Base-by-base conservation (phyloP, 2,797 vertebrate genomes). In the Enoplosus armatus region DNA sequence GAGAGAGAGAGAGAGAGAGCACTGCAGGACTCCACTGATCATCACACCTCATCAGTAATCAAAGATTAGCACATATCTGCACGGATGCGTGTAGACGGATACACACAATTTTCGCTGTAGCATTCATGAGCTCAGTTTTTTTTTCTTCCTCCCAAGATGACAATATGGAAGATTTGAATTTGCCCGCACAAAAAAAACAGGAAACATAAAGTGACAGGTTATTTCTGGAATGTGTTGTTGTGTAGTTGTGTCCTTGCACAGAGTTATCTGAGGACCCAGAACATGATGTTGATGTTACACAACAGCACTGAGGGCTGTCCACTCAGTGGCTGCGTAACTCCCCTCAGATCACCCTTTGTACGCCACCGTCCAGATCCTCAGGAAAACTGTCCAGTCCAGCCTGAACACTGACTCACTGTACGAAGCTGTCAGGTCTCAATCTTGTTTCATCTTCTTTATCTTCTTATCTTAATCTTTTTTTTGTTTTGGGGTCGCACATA, bases 11-110 rank as follows among this genome's bases (percentile, higher is more conserved):
- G 67, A 63, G 78, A 43, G 56, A 41, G 71, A 27, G 67, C 79
- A 68, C 90, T 84, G 92, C 93, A 93, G 90, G 85, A 84, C 87
- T 63, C 85, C 37, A 87, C 88, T 92, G 80, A 87, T 90, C 90
- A 82, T 84, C 84, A 81, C 80, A 83, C 69, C 84, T 85, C 67
- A 91, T 94, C 87, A 89, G 86, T 91, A 91, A 92, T 92, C 90
- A 93, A 87, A 87, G 74, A 93, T 85, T 64, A 82, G 67, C 71
- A 77, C 79, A 53, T 54, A 86, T 84, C 85, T 86, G 54, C 75
- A 80, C 88, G 87, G 79, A 86, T 47, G 58, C 56, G 1, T 61
- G 47, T 50, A 60, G 50, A 73, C 77, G 62, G 51, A 55, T 53
- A 5, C 14, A 22, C 37, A 45, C 48, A 22, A 15, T 69, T 65